Percentiles rank a stretch among this genome's conserved stretches.
Evolutionary conservation across 2,797 vertebrate species (phyloP).

Genomic region (Lagorchestes hirsutus): DNA sequence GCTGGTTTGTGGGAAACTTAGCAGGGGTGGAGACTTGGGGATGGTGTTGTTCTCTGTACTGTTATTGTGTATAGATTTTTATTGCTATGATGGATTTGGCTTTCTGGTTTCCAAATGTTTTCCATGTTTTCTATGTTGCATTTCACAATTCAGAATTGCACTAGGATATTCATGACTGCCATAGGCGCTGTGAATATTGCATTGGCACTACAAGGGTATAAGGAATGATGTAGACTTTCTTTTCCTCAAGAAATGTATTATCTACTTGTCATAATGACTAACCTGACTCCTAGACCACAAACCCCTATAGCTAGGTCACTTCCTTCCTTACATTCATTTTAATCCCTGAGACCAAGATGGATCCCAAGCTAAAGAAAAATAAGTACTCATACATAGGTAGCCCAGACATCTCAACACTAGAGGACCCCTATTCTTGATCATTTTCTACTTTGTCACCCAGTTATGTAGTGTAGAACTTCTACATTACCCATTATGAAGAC

Average conservation of each 20-base stretch:
- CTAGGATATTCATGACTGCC: too few species aligned
- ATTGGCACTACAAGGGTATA: background rate
- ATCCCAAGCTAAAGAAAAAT: background rate
- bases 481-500: background rate
- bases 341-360: background rate
- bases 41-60: too few species aligned
- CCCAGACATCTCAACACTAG: background rate
- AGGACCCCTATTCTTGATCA: background rate
- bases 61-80: too few species aligned
- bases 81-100: too few species aligned
- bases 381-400: background rate
- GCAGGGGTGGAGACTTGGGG: too few species aligned
- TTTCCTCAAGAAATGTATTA: background rate
- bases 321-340: background rate
- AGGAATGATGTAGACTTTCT: background rate
- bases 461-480: too few species aligned
- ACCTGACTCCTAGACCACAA: background rate
- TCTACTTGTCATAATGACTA: background rate
- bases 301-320: background rate
- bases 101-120: too few species aligned
- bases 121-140: too few species aligned
- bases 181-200: too few species aligned
- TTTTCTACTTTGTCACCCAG: background rate
- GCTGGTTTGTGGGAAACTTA: too few species aligned
- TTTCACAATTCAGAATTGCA: too few species aligned